These are phyloP conservation scores for Limnephilus auricula DNA, from an alignment of 2,888 invertebrate species.

Conservation along the genomic window DNA sequence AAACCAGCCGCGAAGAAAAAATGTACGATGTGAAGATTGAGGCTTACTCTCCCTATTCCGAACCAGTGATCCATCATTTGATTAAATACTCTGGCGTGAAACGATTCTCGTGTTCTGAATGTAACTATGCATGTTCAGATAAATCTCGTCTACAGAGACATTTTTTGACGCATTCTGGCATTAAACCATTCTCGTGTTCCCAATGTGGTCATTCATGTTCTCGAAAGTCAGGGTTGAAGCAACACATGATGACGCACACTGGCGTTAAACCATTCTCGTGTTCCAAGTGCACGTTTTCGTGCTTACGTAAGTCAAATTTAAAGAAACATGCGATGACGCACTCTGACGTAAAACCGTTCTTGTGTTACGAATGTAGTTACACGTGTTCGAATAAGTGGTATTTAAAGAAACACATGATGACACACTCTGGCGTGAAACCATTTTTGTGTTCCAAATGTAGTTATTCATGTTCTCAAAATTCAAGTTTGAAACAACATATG, in stretches of 20 bases:
- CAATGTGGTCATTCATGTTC: background rate
- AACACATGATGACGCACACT: background rate
- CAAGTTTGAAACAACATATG: too few relatives aligned
- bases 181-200: conserved; percentile 13
- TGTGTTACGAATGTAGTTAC: too few relatives aligned
- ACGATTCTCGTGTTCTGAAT: too few relatives aligned
- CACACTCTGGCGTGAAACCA: too few relatives aligned
- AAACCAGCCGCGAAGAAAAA: too few relatives aligned
- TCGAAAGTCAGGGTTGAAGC: conserved; percentile 14
- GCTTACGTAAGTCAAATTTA: too few relatives aligned
- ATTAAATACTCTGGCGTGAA: too few relatives aligned
- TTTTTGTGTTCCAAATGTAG: too few relatives aligned
- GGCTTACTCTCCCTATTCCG: background rate
- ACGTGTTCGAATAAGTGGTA: background rate
- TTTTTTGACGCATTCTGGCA: background rate
- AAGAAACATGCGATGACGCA: background rate
- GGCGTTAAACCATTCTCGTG: background rate
- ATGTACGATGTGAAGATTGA: background rate
- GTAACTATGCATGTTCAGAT: background rate
- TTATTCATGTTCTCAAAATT: too few relatives aligned
- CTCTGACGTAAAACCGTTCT: conserved; percentile 14
- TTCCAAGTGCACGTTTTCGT: too few relatives aligned
- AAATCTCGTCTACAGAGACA: background rate
- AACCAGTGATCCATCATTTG: background rate
- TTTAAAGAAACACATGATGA: background rate